A percentile compares a stretch with the other conserved stretches of the same genome.
These are phyloP conservation scores for Parauchenoglanis ngamensis DNA, from an alignment of 2,797 vertebrate genomes.

Conservation along the genomic window DNA sequence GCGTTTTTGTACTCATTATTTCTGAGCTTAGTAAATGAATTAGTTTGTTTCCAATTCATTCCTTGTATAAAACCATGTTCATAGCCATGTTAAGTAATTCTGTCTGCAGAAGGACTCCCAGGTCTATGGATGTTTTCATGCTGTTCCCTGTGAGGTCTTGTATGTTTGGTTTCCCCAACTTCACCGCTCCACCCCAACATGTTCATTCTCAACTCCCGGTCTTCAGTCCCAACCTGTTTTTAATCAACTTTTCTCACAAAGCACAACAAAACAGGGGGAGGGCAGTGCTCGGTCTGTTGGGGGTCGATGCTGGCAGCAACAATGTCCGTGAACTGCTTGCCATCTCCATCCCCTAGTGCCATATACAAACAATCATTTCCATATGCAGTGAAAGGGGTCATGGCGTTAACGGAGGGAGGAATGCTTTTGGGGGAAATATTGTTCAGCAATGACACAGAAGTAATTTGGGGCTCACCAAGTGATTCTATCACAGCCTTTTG, in stretches of 20 bases:
- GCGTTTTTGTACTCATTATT: not conserved
- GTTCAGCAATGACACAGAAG: conserved; percentile 86
- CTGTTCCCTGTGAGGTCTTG: conserved; percentile 74
- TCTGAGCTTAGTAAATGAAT: not conserved
- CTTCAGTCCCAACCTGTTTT: conserved; percentile 82
- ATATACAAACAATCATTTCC: conserved; percentile 81
- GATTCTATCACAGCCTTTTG: conserved; percentile 82
- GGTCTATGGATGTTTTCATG: conserved; percentile 50
- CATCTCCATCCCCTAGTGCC: conserved; percentile 77
- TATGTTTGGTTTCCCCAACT: conserved; percentile 79
- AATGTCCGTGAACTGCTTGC: conserved; percentile 79
- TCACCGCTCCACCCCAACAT: conserved; percentile 77
- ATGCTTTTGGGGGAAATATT: conserved; percentile 82
- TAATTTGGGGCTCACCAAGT: conserved; percentile 84
- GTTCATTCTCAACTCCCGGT: conserved; percentile 76
- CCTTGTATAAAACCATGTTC: not conserved
- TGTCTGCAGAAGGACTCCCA: not conserved
- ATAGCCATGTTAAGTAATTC: not conserved
- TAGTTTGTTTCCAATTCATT: not conserved
- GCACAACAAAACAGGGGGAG: conserved; percentile 81
- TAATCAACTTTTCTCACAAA: conserved; percentile 80
- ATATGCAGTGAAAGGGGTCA: conserved; percentile 76
- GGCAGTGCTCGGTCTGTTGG: conserved; percentile 62
- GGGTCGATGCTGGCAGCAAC: conserved; percentile 70
- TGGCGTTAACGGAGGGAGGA: conserved; percentile 78